Evolutionary conservation across 2,797 vertebrate species (phyloP), one percentile per base, ranked within the genome.

Genomic region (Coccyzus lansbergi): DNA sequence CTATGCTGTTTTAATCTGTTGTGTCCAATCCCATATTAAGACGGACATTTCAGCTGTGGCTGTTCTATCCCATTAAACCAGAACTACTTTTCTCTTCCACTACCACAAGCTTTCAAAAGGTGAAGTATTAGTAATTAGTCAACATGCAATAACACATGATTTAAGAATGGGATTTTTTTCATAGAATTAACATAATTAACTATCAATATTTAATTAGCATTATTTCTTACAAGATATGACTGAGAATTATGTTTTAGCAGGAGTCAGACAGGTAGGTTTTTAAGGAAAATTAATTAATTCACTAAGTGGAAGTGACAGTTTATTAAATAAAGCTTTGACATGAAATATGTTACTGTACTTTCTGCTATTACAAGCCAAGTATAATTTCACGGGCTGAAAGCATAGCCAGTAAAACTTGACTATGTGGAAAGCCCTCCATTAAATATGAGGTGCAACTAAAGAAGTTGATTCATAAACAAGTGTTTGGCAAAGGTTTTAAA

Each of bases 141-240:
- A 88, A 80, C 33, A 51, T 31, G 12, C 4, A 21, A 28, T 75
- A 81, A 65, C 7, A 33, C 10, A 36, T 16, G 5, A 62, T 21
- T 71, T 81, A 40, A 62, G 53, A 70, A 16, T 46, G 3, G 4
- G 1, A 0, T 2, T 16, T 21, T 70, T 34, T 28, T 10, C 5
- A 38, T n/a, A 67, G 58, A 72, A 63, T 42, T 44, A 75, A 74
- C 3, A 33, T 44, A 49, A 87, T 49, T 69, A 60, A 21, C 16
- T 62, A 46, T 9, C 18, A 48, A 33, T 71, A 56, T 71, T 83
- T 60, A 84, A 34, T 28, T 53, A 16, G 4, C 24, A 49, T 67
- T 62, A 26, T 44, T 76, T 84, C 24, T 62, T 62, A 33, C 7
- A 77, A 59, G 10, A 52, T 46, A 64, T 0, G 3, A 62, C n/a